A percentile compares a stretch with the other conserved stretches of the same genome.
Conservation (phyloP, 2,888 invertebrate genomes). For the Lottia gigantea region DNA sequence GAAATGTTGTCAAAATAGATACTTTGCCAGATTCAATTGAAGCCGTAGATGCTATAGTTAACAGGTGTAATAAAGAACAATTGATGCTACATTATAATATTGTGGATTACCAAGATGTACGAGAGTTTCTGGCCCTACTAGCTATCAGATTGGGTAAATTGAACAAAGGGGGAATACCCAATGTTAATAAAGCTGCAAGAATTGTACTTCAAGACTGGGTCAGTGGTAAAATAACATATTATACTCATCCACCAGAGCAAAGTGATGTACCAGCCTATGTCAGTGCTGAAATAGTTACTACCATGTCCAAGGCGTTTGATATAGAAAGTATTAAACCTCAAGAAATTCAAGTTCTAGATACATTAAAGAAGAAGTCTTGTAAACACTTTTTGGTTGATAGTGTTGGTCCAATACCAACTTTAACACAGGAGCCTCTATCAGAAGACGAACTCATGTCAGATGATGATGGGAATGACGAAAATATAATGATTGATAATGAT, state of each 20-base stretch:
- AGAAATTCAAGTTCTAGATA: conserved; percentile 64
- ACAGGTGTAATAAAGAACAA: conserved; percentile 85
- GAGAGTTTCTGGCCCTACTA: conserved; percentile 79
- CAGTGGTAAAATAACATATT: conserved; percentile 78
- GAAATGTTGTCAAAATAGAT: conserved; percentile 86
- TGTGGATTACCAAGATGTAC: conserved; percentile 65
- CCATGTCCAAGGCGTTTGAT: conserved; percentile 82
- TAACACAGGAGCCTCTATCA: conserved; percentile 40
- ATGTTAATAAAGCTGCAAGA: conserved; percentile 85
- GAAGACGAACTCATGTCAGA: conserved; percentile 29
- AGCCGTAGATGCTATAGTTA: conserved; percentile 88
- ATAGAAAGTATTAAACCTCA: conserved; percentile 75
- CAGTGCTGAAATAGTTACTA: conserved; percentile 82
- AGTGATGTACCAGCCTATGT: conserved; percentile 72
- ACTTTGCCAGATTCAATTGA: conserved; percentile 86
- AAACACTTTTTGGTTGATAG: conserved; percentile 55
- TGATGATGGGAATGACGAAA: conserved; percentile 34
- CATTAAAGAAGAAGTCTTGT: conserved; percentile 36
- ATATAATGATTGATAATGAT: conserved; percentile 35
- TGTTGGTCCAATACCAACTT: conserved; percentile 47
- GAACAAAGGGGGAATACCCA: conserved; percentile 90
- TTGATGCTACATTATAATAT: conserved; percentile 71
- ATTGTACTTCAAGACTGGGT: conserved; percentile 96
- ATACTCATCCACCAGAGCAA: conserved; percentile 88
- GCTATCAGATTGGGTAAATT: conserved; percentile 88